phyloP scores from a whole-genome alignment of 2,797 vertebrate genomes.

The Dallia pectoralis region DNA sequence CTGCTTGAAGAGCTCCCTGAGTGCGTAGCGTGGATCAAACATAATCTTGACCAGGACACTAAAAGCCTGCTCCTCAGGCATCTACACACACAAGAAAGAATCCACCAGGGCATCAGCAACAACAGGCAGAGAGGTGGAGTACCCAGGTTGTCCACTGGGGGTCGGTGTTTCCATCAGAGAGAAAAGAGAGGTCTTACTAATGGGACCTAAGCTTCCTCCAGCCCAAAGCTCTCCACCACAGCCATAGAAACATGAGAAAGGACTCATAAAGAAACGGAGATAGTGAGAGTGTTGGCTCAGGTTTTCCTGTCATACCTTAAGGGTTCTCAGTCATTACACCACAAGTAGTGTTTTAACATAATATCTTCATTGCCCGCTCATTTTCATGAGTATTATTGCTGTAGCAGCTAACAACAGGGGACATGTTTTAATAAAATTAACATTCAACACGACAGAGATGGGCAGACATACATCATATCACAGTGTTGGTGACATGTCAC shows the following conservation, averaged over 20 bases:
- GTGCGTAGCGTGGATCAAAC: conserved; percentile 91
- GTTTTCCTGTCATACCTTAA: too few relatives aligned
- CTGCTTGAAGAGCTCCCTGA: conserved; percentile 99
- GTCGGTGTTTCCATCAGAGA: conserved; percentile 34
- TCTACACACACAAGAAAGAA: conserved; percentile 68
- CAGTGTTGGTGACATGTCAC: conserved; percentile 55
- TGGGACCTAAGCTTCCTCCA: not conserved
- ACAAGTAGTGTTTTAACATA: too few relatives aligned
- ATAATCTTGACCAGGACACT: conserved; percentile 99
- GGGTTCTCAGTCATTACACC: too few relatives aligned
- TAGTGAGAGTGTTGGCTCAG: not conserved
- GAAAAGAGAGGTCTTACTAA: not conserved
- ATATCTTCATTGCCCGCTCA: too few relatives aligned
- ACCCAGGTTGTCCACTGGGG: conserved; percentile 49
- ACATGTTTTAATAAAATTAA: too few relatives aligned
- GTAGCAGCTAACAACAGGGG: too few relatives aligned
- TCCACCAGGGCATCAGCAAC: not conserved
- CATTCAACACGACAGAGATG: not conserved
- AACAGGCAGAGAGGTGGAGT: not conserved
- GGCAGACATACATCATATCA: not conserved
- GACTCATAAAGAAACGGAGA: not conserved
- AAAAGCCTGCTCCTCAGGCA: conserved; percentile 99
- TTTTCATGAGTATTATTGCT: too few relatives aligned
- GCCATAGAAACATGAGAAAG: not conserved
- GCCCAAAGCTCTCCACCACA: not conserved